These are phyloP conservation scores for Sebastes trivittatus DNA, from an alignment of 2,797 vertebrate genomes.

Conservation along the genomic window DNA sequence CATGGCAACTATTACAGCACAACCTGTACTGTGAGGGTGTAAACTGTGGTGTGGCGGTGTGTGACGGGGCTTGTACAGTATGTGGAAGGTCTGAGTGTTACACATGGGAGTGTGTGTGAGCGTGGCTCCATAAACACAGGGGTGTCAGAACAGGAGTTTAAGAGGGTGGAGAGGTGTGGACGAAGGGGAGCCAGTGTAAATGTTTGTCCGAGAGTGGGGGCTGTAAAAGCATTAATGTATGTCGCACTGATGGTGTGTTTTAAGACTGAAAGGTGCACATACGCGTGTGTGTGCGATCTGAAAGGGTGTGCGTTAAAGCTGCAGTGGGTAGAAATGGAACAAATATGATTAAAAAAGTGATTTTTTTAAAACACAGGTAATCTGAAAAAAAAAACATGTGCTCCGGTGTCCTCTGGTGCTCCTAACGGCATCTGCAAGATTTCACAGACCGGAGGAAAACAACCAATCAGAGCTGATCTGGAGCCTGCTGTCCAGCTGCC, in stretches of 20 bases:
- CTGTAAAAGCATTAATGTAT: conserved; percentile 48
- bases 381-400: too few species aligned
- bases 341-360: too few species aligned
- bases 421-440: too few species aligned
- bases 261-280: neutral
- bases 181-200: conserved; percentile 46
- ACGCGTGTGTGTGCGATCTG: neutral
- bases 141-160: conserved; percentile 34
- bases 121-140: conserved; percentile 49
- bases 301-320: neutral
- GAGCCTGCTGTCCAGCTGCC: too few species aligned
- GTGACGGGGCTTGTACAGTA: conserved; percentile 9
- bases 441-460: too few species aligned
- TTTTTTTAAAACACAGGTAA: too few species aligned
- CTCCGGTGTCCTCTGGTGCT: too few species aligned
- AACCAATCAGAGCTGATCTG: too few species aligned
- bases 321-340: too few species aligned
- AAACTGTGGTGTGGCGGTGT: neutral
- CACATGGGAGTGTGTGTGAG: conserved; percentile 28
- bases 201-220: conserved; percentile 36
- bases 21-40: neutral
- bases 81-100: conserved; percentile 7
- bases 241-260: conserved; percentile 2
- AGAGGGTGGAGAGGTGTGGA: conserved; percentile 52
- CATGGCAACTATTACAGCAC: neutral